Base-by-base conservation (phyloP, 1,140 invertebrate species). In the Drosophila sproati region DNA sequence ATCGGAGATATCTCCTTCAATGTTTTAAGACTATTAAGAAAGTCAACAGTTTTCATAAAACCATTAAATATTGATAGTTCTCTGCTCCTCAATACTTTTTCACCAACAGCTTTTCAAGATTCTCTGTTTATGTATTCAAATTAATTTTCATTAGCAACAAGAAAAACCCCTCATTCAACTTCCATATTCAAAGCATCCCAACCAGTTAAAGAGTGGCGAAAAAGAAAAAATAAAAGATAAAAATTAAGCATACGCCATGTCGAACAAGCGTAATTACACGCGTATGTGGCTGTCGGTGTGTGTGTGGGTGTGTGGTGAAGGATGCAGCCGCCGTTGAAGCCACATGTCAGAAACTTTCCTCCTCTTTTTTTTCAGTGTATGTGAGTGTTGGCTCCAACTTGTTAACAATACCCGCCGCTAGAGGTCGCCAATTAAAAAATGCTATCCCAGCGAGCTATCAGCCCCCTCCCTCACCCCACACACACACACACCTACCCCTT, bases 231-330 rank as follows among this genome's bases (percentile, higher is more conserved):
- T n/a, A 20, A 20, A 1, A 1, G 1, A 20, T 20, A 20, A 20
- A 20, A 80, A 83, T 87, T 88, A 89, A 88, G 85, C 85, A 88
- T 89, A 88, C 80, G 77, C 68, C 73, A 80, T 89, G 83, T 83
- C 78, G 61, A 66, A 83, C 83, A 89, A 89, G 80, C 73, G 73
- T 89, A 88, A 88, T 88, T 88, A 88, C 77, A 88, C 78, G 56
- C 67, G 73, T 48, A 82, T 20, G 20, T 20, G 20, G 20, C 20
- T 20, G 20, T 20, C 1, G 20, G 20, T 2, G 20, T 20, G 20
- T 20, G 57, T 45, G 54, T 7, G 12, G n/a, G n/a, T 3, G 7
- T 5, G 1, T 3, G 3, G 7, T 20, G 3, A 12, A 7, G 45
- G 56, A 35, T 43, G 56, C 51, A 57, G 43, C 55, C 68, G 73